phyloP scores from a whole-genome alignment of 92 coral and sea anemone species.

The Porites divaricata region DNA sequence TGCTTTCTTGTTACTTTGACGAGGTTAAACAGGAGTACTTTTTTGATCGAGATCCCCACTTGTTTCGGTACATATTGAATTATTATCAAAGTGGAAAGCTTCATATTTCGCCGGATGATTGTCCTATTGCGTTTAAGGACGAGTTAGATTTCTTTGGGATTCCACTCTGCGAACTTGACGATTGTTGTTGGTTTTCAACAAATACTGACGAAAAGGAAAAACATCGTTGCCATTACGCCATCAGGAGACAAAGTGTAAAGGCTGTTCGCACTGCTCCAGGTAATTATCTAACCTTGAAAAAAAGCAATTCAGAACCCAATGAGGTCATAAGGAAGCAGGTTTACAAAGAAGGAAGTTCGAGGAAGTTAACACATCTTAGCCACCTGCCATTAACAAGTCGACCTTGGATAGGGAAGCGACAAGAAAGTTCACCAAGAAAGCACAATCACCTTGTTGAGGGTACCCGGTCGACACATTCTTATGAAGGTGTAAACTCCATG shows the following conservation, averaged over 20 bases:
- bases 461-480: not conserved
- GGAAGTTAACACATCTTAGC: not conserved
- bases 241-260: conserved; percentile 31
- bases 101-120: conserved; percentile 80
- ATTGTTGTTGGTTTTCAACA: conserved; percentile 71
- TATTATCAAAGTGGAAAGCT: conserved; percentile 81
- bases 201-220: conserved; percentile 39
- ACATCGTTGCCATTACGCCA: conserved; percentile 37
- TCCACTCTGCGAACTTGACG: conserved; percentile 67
- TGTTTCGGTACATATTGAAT: conserved; percentile 91
- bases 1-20: conserved; percentile 71
- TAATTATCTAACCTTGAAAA: conserved; percentile 15
- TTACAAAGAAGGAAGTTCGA: not conserved
- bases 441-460: not conserved
- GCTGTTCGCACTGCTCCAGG: conserved; percentile 31
- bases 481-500: not conserved
- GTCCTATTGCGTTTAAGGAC: conserved; percentile 83
- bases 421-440: not conserved
- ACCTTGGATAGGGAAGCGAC: not conserved
- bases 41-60: conserved; percentile 88
- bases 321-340: not conserved
- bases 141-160: conserved; percentile 93
- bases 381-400: not conserved
- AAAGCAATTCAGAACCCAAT: not conserved
- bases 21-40: conserved; percentile 77